These are phyloP conservation scores for Enteromius thamalakanensis DNA, from an alignment of 2,797 vertebrate genomes.

Conservation along the genomic window DNA sequence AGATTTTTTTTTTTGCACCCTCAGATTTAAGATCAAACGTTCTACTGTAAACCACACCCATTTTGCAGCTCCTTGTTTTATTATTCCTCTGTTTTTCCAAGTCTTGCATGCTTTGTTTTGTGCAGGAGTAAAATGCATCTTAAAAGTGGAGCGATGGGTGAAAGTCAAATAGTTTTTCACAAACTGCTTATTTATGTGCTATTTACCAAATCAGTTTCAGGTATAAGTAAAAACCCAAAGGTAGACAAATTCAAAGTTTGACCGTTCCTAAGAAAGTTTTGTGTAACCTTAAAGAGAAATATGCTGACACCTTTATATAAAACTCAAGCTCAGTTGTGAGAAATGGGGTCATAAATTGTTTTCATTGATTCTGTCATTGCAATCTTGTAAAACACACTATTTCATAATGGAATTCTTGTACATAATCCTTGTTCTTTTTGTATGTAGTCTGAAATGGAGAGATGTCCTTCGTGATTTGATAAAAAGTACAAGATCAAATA, in stretches of 20 bases:
- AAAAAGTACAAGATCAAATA: conserved; percentile 27
- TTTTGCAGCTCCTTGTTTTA: conserved; percentile 8
- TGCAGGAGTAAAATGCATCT: neutral
- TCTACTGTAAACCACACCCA: neutral
- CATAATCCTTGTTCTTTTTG: conserved; percentile 27
- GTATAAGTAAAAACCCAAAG: neutral
- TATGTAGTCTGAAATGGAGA: conserved; percentile 31
- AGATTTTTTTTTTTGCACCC: too few relatives aligned
- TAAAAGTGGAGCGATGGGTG: neutral
- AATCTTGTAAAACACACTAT: conserved; percentile 70
- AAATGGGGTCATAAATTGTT: conserved; percentile 73
- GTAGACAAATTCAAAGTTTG: conserved; percentile 36
- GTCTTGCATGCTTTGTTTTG: neutral
- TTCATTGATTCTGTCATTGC: conserved; percentile 79
- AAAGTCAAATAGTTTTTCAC: neutral
- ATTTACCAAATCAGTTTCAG: neutral
- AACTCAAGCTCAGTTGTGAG: conserved; percentile 60
- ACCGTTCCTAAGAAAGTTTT: conserved; percentile 36
- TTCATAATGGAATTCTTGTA: conserved; percentile 73
- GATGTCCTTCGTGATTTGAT: conserved; percentile 38
- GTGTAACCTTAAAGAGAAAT: conserved; percentile 44
- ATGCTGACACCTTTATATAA: conserved; percentile 62
- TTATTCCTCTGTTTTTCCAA: neutral
- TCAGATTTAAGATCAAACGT: too few relatives aligned
- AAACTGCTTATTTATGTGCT: neutral